Conservation (phyloP, 2,113 vertebrate species). For the Silurus glanis region DNA sequence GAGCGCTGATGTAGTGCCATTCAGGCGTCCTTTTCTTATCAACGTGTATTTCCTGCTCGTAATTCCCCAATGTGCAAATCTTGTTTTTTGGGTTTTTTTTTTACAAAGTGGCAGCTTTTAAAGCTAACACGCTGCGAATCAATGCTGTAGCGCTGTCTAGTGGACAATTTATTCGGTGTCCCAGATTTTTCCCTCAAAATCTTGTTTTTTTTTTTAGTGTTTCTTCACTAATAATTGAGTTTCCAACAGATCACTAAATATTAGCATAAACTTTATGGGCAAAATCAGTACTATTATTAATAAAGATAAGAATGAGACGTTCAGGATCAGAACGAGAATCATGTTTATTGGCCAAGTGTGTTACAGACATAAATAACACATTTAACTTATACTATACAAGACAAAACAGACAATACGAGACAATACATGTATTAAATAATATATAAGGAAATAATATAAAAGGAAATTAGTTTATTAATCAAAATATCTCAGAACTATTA, state of each 20-base stretch:
- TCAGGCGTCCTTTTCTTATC: not conserved
- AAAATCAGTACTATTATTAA: not conserved
- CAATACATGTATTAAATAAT: no score
- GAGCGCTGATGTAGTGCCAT: not conserved
- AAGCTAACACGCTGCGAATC: not conserved
- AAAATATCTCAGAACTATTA: not conserved
- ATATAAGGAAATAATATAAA: no score
- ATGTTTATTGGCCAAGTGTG: no score
- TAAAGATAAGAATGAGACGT: not conserved
- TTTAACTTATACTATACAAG: no score
- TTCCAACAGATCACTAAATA: not conserved
- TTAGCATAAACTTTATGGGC: not conserved
- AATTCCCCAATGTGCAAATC: not conserved
- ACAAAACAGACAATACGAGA: no score
- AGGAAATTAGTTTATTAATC: no score
- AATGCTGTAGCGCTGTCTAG: not conserved
- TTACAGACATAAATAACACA: no score
- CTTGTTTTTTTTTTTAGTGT: no score
- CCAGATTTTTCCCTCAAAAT: no score
- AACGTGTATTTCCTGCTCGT: not conserved
- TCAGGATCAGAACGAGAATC: no score
- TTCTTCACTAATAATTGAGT: not conserved
- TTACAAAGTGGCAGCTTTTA: not conserved
- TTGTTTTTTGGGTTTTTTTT: not conserved
- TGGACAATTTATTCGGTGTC: not conserved